Base-by-base conservation (phyloP, 1,140 invertebrate species). In the Orius insidiosus region DNA sequence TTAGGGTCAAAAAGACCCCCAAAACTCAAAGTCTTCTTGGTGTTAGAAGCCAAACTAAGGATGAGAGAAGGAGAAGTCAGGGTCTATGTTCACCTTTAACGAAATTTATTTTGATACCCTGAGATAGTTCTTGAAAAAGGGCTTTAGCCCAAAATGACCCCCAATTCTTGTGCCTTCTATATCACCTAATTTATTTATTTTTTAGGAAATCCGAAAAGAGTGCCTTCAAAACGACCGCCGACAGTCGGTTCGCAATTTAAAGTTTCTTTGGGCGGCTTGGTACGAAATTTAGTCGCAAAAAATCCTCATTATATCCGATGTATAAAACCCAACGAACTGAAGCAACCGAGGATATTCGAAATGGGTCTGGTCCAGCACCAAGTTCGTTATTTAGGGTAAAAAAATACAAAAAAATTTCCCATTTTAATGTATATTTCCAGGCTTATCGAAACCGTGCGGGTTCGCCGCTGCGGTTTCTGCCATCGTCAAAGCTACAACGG, bases 261-360 rank as follows among this genome's bases (percentile, higher is more conserved):
- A 59, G 75, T 63, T 34, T 78, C 84, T 59, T 76, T 78, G 7
- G 80, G 78, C 57, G 65, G 70, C 41, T 63, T 84, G n/a, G 76
- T 83, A 2, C 69, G 69, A 9, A 78, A 78, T 47, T 56, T 84
- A 51, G 80, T 74, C 68, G 69, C 72, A 51, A 81, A 79, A 55
- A 74, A 74, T 4, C 78, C 80, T 16, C 78, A 81, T 68, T 78
- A 79, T 52, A 69, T 85, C 33, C 59, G 80, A 30, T 85, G 81
- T 57, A 80, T 84, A 47, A 84, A 84, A 58, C 80, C 80, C 2
- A 84, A 84, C 57, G 78, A 84, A 58, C 78, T 74, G 6, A 82
- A 82, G 58, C 69, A 68, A 58, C 66, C 80, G 1, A 63, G 69
- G n/a, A 78, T n/a, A n/a, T 85, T 79, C 74, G 78, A 84, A 52